Conservation (phyloP, 2,797 vertebrate genomes). For the Cacajao melanocephalus region DNA sequence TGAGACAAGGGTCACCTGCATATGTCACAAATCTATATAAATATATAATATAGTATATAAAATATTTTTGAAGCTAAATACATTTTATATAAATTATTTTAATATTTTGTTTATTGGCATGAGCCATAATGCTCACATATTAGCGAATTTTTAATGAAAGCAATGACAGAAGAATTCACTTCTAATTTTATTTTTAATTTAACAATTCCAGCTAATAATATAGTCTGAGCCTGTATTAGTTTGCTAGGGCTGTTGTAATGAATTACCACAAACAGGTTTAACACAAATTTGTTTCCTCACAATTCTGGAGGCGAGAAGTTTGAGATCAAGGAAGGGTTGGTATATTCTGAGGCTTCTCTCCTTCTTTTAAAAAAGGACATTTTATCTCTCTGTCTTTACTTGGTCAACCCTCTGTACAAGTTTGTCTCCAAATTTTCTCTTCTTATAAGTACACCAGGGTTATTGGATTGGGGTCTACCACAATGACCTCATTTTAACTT, state of each 20-base stretch:
- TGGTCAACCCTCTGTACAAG: not conserved
- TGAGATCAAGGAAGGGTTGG: not conserved
- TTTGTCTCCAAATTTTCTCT: not conserved
- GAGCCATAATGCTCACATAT: not conserved
- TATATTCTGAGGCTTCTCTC: not conserved
- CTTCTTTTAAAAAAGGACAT: not conserved
- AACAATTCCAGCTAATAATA: fast-evolving
- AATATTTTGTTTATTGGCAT: not conserved
- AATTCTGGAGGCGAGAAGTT: not conserved
- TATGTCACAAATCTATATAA: not conserved
- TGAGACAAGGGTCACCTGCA: not conserved
- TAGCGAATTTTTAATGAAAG: not conserved
- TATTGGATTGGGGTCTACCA: not conserved
- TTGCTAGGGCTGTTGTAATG: not conserved
- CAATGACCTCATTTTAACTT: not conserved
- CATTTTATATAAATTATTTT: not conserved
- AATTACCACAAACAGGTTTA: not conserved
- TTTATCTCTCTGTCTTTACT: not conserved
- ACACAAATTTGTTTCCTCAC: not conserved
- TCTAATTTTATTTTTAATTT: not conserved
- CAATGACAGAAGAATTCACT: not conserved
- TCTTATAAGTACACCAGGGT: not conserved
- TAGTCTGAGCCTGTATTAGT: not conserved
- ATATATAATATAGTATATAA: not conserved
- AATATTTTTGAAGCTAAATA: not conserved